Percentiles rank a stretch among this genome's conserved stretches.
Conservation (phyloP, 2,113 vertebrate species). For the Dissostichus mawsoni region DNA sequence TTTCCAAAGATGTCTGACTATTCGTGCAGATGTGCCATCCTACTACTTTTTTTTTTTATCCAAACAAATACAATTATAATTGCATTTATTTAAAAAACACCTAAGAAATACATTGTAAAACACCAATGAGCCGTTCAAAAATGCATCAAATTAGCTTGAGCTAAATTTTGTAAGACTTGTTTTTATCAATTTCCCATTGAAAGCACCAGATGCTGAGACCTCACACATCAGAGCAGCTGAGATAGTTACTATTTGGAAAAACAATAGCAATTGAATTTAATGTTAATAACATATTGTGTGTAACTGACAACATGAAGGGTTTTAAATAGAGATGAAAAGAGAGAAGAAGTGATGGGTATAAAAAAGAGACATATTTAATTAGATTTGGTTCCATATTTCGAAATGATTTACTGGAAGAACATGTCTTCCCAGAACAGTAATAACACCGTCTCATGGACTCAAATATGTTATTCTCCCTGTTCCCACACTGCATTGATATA, state of each 20-base stretch:
- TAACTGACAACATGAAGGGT: not conserved
- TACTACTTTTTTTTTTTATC: not conserved
- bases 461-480: not conserved
- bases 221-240: slow-evolving; percentile 1
- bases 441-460: slow-evolving; percentile 7
- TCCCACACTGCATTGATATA: not conserved
- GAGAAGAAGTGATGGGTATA: not conserved
- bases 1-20: not conserved
- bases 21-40: not conserved
- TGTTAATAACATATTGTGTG: not conserved
- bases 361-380: slow-evolving; percentile 12
- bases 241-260: not conserved
- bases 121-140: not conserved
- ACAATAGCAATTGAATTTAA: not conserved
- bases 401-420: slow-evolving; percentile 26
- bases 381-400: not conserved
- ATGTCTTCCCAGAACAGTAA: slow-evolving; percentile 13
- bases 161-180: not conserved
- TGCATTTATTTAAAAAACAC: not conserved
- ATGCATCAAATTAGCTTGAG: not conserved
- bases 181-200: not conserved
- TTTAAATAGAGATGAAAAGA: not conserved
- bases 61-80: not conserved
- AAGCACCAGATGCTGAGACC: not conserved
- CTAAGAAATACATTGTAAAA: not conserved